Evolutionary conservation across 2,797 vertebrate genomes (phyloP).

Genomic region (Botia almorhae): DNA sequence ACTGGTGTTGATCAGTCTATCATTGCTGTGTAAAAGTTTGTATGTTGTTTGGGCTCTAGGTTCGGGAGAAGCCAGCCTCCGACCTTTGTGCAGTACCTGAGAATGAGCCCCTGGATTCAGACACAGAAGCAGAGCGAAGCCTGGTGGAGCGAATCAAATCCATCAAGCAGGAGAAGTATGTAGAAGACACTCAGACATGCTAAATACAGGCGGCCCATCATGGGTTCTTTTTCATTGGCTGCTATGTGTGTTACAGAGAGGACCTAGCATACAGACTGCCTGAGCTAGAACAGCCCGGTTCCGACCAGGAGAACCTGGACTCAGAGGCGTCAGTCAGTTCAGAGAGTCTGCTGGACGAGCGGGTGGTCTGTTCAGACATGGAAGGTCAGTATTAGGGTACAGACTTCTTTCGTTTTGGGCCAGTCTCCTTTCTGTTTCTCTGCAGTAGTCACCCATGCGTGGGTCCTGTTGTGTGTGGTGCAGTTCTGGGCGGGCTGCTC

Average conservation of each 20-base stretch:
- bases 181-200: not conserved
- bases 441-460: conserved; percentile 70
- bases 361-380: conserved; percentile 74
- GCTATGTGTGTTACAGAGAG: conserved; percentile 78
- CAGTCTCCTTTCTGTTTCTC: conserved; percentile 60
- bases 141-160: conserved; percentile 92
- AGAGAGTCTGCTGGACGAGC: conserved; percentile 92
- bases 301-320: conserved; percentile 94
- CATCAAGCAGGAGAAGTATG: conserved; percentile 97
- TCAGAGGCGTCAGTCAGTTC: conserved; percentile 94
- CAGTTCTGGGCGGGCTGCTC: conserved; percentile 80
- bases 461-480: conserved; percentile 76
- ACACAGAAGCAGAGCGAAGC: conserved; percentile 84
- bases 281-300: conserved; percentile 93
- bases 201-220: too few species aligned
- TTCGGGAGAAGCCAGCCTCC: conserved; percentile 71
- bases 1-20: not conserved
- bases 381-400: conserved; percentile 92
- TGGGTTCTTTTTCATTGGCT: not conserved
- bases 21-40: not conserved
- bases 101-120: conserved; percentile 81
- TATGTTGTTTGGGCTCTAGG: conserved; percentile 29
- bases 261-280: conserved; percentile 93
- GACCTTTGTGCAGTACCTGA: conserved; percentile 81
- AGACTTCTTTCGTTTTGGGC: conserved; percentile 54